These are phyloP conservation scores for Holothuria scabra DNA, from an alignment of 53 echinoderm and acorn worm genomes.

Conservation along the genomic window DNA sequence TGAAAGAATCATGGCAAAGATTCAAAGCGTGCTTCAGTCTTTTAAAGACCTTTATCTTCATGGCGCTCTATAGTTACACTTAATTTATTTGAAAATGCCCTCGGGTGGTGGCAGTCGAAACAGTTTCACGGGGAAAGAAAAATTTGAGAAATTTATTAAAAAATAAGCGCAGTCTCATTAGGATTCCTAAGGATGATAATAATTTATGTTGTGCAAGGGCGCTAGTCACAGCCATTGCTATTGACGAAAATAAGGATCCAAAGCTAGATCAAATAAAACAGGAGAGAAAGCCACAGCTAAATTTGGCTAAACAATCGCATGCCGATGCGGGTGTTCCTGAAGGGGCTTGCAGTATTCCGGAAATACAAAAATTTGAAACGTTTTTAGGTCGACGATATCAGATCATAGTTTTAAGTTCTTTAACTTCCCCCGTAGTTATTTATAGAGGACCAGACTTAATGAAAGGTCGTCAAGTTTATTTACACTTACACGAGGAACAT, in stretches of 20 bases:
- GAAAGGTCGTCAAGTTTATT: conserved; percentile 37
- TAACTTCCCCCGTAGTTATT: neutral
- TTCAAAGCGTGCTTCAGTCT: conserved; percentile 17
- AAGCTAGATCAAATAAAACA: conserved; percentile 46
- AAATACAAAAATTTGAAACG: conserved; percentile 49
- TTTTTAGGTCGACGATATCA: neutral
- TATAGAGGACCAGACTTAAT: conserved; percentile 46
- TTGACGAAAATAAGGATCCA: conserved; percentile 45
- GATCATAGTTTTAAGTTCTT: neutral
- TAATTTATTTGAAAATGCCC: conserved; percentile 40
- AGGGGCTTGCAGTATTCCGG: conserved; percentile 50
- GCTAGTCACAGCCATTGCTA: conserved; percentile 59
- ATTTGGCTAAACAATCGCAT: conserved; percentile 37
- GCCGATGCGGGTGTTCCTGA: conserved; percentile 27
- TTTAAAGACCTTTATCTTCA: conserved; percentile 29
- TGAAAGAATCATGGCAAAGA: neutral
- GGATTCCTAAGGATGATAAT: conserved; percentile 22
- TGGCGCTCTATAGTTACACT: conserved; percentile 4
- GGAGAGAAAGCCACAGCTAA: conserved; percentile 20
- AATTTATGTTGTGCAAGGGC: conserved; percentile 62
- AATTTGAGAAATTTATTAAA: neutral
- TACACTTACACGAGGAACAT: conserved; percentile 57
- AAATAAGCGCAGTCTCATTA: neutral
- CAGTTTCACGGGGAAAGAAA: neutral
- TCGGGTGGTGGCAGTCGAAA: neutral